Evolutionary conservation across 2,888 invertebrate species (phyloP).

Genomic region (Dicycla oo): DNA sequence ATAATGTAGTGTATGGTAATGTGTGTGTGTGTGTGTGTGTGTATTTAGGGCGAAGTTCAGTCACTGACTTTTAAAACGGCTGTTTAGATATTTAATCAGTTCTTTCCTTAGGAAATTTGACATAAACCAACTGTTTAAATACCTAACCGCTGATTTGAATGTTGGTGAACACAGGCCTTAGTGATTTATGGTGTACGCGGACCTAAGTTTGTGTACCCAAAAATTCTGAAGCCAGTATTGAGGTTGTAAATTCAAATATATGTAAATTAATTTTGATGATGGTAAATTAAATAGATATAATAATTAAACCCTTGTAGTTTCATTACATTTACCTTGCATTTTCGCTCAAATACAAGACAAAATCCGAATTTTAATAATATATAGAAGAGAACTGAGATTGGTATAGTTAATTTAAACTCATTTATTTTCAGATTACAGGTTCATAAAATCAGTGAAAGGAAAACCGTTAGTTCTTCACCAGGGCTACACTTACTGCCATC

Average conservation of each 20-base stretch:
- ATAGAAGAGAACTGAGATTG: background rate
- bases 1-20: too few relatives aligned
- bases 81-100: too few relatives aligned
- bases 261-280: background rate
- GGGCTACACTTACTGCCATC: conserved; percentile 44
- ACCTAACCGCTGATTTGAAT: too few relatives aligned
- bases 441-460: conserved; percentile 33
- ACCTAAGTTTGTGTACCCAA: background rate
- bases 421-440: conserved; percentile 31
- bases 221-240: background rate
- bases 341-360: background rate
- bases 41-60: too few relatives aligned
- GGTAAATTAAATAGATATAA: background rate
- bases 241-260: background rate
- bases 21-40: too few relatives aligned
- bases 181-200: background rate
- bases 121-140: too few relatives aligned
- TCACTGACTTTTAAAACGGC: too few relatives aligned
- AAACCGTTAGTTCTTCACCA: conserved; percentile 33
- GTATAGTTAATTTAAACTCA: background rate
- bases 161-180: too few relatives aligned
- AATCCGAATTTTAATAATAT: background rate
- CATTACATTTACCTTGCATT: background rate
- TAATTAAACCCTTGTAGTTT: background rate
- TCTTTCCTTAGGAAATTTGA: too few relatives aligned